A percentile compares a stretch with the other conserved stretches of the same genome.
phyloP scores from a whole-genome alignment of 2,797 vertebrate genomes.

The Gobionotothen gibberifrons region DNA sequence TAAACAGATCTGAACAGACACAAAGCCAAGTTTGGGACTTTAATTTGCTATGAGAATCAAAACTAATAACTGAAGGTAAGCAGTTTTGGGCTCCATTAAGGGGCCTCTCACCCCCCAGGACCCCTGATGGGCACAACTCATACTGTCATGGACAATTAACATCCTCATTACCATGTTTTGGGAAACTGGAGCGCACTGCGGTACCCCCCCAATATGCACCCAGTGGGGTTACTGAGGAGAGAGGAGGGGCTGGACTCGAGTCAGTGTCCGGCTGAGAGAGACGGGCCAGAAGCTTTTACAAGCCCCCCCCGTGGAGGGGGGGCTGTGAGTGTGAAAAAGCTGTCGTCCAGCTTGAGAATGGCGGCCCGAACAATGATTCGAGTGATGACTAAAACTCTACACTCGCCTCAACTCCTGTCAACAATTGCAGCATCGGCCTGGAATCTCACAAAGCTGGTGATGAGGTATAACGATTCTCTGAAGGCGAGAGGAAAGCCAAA shows the following conservation, averaged over 20 bases:
- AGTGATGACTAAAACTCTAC: conserved; percentile 50
- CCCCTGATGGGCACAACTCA: conserved; percentile 75
- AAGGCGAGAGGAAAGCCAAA: conserved; percentile 38
- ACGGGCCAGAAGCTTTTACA: conserved; percentile 59
- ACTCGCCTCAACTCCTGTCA: conserved; percentile 33
- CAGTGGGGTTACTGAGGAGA: conserved; percentile 65
- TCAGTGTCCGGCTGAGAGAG: conserved; percentile 62
- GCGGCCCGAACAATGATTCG: conserved; percentile 51
- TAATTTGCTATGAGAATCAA: conserved; percentile 70
- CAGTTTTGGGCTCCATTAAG: conserved; percentile 66
- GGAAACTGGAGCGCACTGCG: conserved; percentile 73
- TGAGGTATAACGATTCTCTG: conserved; percentile 38
- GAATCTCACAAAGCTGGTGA: conserved; percentile 53
- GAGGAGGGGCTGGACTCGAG: conserved; percentile 64
- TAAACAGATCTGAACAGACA: conserved; percentile 51
- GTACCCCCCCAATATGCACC: conserved; percentile 71
- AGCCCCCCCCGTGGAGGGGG: conserved; percentile 40
- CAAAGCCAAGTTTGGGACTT: conserved; percentile 38
- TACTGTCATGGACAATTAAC: conserved; percentile 85
- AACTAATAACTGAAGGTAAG: conserved; percentile 63
- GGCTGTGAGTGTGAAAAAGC: conserved; percentile 48
- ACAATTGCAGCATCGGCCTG: conserved; percentile 44
- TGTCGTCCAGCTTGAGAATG: conserved; percentile 47
- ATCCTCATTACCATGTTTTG: conserved; percentile 85
- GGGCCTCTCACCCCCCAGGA: conserved; percentile 46